Evolutionary conservation across 1,140 invertebrate genomes (phyloP), one percentile per base, ranked within the genome.

Genomic region (Zophobas morio): DNA sequence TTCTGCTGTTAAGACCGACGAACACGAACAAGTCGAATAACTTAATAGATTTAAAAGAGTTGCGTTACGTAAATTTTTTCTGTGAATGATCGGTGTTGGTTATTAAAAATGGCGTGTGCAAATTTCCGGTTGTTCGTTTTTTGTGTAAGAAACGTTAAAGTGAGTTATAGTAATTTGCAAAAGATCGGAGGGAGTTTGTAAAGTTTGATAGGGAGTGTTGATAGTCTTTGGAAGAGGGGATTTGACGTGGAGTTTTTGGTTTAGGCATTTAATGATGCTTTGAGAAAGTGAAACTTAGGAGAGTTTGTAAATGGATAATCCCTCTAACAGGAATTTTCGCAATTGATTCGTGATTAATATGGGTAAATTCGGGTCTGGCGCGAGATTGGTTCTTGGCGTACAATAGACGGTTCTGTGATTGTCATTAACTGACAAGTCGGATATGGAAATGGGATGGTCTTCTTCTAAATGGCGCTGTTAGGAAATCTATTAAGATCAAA

Each of bases 401-500:
- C 70, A 72, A 72, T 72, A 35, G 51, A 34, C 6, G 5, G 42
- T 73, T 73, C 6, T 56, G 49, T 56, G 71, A 73, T 73, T 56
- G 71, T 73, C 47, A 71, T 71, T 71, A 71, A 71, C 39, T 71
- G 66, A 71, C 66, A 71, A 71, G 66, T 47, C 54, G 37, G 54
- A 73, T 73, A 73, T 73, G 71, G 71, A 73, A 39, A 73, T 73
- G 49, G 71, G 39, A 56, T 56, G 42, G 71, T 73, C 54, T 73
- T 56, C 71, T 56, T 56, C 36, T 73, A 56, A 73, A 73, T 73
- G 71, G 42, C 54, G 71, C 71, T 73, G 71, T 73, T 73, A 73
- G 71, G 54, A 73, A 73, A 73, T 73, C 71, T 73, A 73, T 73
- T 73, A 73, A 73, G 54, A 53, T 73, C 49, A 37, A 56, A 73